Conservation (phyloP, 2,888 invertebrate genomes). For the Agriopis leucophaearia region DNA sequence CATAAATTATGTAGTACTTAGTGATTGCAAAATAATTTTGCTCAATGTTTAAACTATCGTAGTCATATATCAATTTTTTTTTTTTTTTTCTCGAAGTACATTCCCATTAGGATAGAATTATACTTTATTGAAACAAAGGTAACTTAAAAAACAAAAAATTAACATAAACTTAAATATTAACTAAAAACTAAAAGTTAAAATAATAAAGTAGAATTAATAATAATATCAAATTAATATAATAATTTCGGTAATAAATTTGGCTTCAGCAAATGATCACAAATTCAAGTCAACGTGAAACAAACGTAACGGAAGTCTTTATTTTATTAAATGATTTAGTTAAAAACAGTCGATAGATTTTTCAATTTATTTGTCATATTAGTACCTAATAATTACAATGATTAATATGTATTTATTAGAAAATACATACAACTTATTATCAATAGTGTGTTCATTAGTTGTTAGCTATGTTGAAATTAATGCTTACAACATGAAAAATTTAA, state of each 20-base stretch:
- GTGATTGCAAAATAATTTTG: not conserved
- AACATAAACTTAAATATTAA: no score
- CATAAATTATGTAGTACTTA: not conserved
- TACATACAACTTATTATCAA: no score
- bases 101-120: no score
- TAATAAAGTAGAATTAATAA: no score
- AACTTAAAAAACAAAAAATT: no score
- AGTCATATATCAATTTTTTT: no score
- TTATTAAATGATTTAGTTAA: constrained; percentile 48
- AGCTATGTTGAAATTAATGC: no score
- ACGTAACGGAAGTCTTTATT: constrained; percentile 25
- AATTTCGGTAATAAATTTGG: not conserved
- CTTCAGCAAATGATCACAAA: not conserved
- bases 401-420: constrained; percentile 55
- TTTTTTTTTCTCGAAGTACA: no score
- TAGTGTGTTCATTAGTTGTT: no score
- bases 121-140: no score
- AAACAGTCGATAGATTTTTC: constrained; percentile 80
- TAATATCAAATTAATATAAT: not conserved
- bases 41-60: not conserved
- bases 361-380: constrained; percentile 76
- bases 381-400: constrained; percentile 65
- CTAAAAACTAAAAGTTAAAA: no score
- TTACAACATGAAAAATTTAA: no score
- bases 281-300: constrained; percentile 33